Percentiles rank a stretch among this genome's conserved stretches.
Conservation (phyloP, 2,113 vertebrate genomes). For the Thalassoma bifasciatum region DNA sequence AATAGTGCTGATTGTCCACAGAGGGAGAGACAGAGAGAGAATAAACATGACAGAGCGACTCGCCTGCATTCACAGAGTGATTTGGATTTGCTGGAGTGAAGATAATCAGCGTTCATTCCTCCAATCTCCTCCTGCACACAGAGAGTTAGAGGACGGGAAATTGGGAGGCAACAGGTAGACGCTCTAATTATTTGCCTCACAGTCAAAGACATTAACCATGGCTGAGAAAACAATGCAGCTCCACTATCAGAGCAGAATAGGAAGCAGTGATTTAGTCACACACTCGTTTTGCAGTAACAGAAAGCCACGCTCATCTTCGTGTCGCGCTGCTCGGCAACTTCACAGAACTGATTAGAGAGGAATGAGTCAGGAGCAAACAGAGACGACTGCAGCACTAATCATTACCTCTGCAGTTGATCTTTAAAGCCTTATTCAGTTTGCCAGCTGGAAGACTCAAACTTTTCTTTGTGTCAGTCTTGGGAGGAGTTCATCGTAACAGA, state of each 20-base stretch:
- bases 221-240: constrained; percentile 60
- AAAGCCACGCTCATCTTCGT: constrained; percentile 23
- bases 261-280: constrained; percentile 59
- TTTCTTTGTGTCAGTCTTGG: neutral
- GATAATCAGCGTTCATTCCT: constrained; percentile 59
- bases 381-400: constrained; percentile 26
- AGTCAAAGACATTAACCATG: constrained; percentile 67
- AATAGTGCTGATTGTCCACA: constrained; percentile 22
- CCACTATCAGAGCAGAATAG: constrained; percentile 40
- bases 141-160: constrained; percentile 45
- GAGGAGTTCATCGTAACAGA: neutral
- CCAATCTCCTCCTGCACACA: constrained; percentile 31
- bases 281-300: constrained; percentile 41
- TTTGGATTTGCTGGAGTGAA: constrained; percentile 50
- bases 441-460: neutral
- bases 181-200: constrained; percentile 64
- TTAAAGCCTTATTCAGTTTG: constrained; percentile 13
- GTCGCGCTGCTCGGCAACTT: constrained; percentile 32
- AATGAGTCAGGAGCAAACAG: constrained; percentile 24
- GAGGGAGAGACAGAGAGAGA: constrained; percentile 18
- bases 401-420: constrained; percentile 22
- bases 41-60: constrained; percentile 22
- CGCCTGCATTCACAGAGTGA: constrained; percentile 25
- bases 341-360: constrained; percentile 46
- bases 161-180: constrained; percentile 62